phyloP scores from a whole-genome alignment of 2,888 invertebrate genomes.

The Timandra comae region DNA sequence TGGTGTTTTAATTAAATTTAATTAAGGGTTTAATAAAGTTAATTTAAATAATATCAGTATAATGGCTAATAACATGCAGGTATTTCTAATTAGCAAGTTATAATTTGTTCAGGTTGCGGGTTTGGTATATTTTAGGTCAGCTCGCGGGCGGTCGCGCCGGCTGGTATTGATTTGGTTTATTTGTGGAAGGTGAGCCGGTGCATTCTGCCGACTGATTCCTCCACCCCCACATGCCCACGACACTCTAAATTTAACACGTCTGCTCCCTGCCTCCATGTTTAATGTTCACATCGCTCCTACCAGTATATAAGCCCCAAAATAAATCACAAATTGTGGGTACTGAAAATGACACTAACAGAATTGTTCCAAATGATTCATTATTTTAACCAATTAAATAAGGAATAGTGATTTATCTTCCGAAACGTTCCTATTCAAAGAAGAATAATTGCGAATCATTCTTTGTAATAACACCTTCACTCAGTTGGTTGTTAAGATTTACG shows the following conservation, averaged over 20 bases:
- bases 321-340: slow-evolving; percentile 1
- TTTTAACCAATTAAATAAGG: slow-evolving; percentile 7
- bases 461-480: slow-evolving; percentile 58
- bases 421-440: slow-evolving; percentile 39
- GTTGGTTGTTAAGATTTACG: slow-evolving; percentile 70
- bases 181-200: slow-evolving; percentile 51
- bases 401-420: slow-evolving; percentile 33
- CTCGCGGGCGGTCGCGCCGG: slow-evolving; percentile 23
- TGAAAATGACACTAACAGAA: background rate
- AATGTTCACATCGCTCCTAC: background rate
- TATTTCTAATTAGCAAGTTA: too few species aligned
- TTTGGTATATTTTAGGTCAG: slow-evolving; percentile 26
- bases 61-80: too few species aligned
- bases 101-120: slow-evolving; percentile 9
- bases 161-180: slow-evolving; percentile 59
- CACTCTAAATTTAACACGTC: slow-evolving; percentile 31
- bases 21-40: too few species aligned
- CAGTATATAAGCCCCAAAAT: slow-evolving; percentile 4
- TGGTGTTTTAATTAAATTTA: too few species aligned
- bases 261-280: slow-evolving; percentile 13
- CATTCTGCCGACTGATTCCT: slow-evolving; percentile 27
- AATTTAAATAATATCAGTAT: too few species aligned
- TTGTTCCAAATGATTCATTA: slow-evolving; percentile 5
- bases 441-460: slow-evolving; percentile 59
- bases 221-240: slow-evolving; percentile 24